Percentiles rank a stretch among this genome's conserved stretches.
These are phyloP conservation scores for Scylla paramamosain DNA, from an alignment of 1,140 invertebrate species.

Conservation along the genomic window DNA sequence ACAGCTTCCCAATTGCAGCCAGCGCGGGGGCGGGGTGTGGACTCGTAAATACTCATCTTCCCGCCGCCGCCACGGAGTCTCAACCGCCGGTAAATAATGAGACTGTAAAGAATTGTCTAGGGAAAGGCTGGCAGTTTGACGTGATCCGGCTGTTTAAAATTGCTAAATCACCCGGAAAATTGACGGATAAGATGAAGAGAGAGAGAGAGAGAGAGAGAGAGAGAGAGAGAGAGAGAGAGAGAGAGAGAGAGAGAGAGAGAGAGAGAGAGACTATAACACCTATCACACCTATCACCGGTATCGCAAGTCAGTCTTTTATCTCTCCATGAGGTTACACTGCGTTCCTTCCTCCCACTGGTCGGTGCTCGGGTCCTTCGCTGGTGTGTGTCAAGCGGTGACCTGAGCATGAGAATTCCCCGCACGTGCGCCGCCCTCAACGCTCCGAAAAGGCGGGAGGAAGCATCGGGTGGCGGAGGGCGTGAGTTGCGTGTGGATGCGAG, in stretches of 20 bases:
- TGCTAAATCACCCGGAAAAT: neutral
- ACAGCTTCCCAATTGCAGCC: no score
- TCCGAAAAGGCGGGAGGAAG: neutral
- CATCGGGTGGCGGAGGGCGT: neutral
- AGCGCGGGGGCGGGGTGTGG: no score
- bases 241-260: neutral
- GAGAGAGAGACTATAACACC: neutral
- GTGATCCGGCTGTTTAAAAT: no score
- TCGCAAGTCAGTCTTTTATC: no score
- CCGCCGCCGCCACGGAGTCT: no score
- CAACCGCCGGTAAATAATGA: no score
- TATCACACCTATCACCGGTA: no score
- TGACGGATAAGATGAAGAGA: neutral
- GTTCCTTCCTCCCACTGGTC: neutral
- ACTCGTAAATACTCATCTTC: no score
- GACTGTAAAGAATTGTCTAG: no score
- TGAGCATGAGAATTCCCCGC: neutral
- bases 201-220: conserved; percentile 40
- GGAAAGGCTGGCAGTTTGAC: no score
- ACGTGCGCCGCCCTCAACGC: neutral
- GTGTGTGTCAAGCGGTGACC: neutral
- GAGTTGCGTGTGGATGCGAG: neutral
- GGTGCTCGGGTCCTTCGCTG: neutral
- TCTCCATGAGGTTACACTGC: no score
- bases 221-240: conserved; percentile 43